phyloP scores from a whole-genome alignment of 2,888 invertebrate genomes.

The Agrochola lota region DNA sequence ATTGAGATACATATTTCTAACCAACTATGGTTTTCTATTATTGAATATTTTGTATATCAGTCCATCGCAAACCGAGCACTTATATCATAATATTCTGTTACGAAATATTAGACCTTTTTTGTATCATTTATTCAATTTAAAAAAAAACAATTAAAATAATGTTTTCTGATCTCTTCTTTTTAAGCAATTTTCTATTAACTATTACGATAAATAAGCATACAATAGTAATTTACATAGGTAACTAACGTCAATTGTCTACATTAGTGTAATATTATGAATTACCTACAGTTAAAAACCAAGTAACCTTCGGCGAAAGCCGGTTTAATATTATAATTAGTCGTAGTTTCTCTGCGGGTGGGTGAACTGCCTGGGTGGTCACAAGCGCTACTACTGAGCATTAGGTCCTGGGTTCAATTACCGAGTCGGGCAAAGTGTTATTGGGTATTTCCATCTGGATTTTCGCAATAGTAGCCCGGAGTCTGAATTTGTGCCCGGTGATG shows the following conservation, averaged over 20 bases:
- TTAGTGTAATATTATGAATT: neutral
- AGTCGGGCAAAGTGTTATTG: neutral
- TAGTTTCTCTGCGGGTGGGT: too few relatives aligned
- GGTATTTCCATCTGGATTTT: neutral
- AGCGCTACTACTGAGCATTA: too few relatives aligned
- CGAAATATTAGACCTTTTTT: neutral
- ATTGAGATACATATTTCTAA: neutral
- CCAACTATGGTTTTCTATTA: neutral
- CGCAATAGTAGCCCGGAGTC: neutral
- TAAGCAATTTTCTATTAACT: neutral
- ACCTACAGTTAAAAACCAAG: neutral
- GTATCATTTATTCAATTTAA: too few relatives aligned
- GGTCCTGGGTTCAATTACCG: neutral
- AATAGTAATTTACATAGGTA: constrained; percentile 23
- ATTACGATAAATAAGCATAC: neutral
- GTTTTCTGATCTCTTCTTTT: neutral
- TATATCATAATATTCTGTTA: neutral
- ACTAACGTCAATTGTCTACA: neutral
- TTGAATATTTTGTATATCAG: neutral
- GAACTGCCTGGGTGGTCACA: too few relatives aligned
- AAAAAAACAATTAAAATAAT: neutral
- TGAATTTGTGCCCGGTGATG: neutral
- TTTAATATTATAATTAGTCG: too few relatives aligned
- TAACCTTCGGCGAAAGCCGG: neutral
- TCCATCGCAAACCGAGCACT: neutral